Conservation (phyloP, 2,888 invertebrate species). For the Abrostola triplasia region DNA sequence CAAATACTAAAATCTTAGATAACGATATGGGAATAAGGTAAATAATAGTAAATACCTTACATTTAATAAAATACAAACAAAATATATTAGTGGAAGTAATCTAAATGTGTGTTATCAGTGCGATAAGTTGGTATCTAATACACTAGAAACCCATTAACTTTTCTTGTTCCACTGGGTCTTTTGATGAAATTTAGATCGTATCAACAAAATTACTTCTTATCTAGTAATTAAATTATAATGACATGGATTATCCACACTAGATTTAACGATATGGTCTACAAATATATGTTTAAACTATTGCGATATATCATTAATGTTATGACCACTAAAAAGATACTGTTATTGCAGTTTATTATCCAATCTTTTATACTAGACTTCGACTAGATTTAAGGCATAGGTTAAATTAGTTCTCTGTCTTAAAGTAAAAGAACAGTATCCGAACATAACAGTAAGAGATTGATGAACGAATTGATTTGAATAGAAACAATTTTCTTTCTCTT, state of each 20-base stretch:
- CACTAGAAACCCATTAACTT: constrained; percentile 20
- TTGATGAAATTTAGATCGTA: constrained; percentile 8
- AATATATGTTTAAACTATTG: too few species aligned
- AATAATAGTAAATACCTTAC: constrained; percentile 16
- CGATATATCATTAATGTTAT: too few species aligned
- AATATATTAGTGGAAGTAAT: neutral
- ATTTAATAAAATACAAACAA: constrained; percentile 14
- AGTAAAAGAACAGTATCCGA: neutral
- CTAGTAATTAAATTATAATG: constrained; percentile 20
- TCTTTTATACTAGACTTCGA: constrained; percentile 18
- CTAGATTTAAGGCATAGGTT: constrained; percentile 19
- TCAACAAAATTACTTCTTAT: constrained; percentile 19
- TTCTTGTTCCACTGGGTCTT: constrained; percentile 20
- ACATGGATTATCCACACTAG: constrained; percentile 20
- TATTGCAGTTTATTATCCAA: neutral
- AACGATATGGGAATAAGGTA: constrained; percentile 4
- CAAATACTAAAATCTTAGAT: constrained; percentile 21
- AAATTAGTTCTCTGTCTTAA: constrained; percentile 3
- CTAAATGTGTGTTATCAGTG: constrained; percentile 15
- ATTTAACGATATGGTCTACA: constrained; percentile 5
- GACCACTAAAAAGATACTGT: neutral
- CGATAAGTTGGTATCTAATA: constrained; percentile 12
- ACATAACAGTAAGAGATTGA: too few species aligned
- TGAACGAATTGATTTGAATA: too few species aligned
- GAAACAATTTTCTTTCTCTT: too few species aligned